phyloP scores from a whole-genome alignment of 2,797 vertebrate genomes.

The Liasis olivaceus region DNA sequence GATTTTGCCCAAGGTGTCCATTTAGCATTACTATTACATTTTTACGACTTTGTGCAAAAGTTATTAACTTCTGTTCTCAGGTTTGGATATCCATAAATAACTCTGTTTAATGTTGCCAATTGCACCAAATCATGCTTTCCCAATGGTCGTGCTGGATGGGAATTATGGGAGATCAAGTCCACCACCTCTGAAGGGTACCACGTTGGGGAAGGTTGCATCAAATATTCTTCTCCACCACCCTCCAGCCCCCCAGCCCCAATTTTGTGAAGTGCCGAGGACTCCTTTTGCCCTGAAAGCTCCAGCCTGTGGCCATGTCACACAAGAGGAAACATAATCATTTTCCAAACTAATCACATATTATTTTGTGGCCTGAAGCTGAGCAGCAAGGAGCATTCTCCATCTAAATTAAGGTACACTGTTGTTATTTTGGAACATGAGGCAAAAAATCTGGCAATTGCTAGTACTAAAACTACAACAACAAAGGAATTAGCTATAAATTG shows the following conservation, averaged over 20 bases:
- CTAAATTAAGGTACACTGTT: neutral
- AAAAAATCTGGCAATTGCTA: neutral
- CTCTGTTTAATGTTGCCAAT: constrained; percentile 53
- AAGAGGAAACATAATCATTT: too few relatives aligned
- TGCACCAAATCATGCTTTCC: constrained; percentile 34
- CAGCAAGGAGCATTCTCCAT: neutral
- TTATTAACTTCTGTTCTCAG: constrained; percentile 54
- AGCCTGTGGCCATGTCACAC: neutral
- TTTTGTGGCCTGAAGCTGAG: neutral
- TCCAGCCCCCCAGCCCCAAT: neutral
- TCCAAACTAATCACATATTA: neutral
- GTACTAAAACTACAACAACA: too few relatives aligned
- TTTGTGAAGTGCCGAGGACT: neutral
- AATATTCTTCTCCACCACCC: neutral
- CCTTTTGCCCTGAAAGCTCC: neutral
- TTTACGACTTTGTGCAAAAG: constrained; percentile 57
- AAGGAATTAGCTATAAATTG: too few relatives aligned
- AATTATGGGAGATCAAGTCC: neutral
- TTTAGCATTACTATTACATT: constrained; percentile 37
- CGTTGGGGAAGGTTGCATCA: neutral
- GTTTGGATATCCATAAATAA: constrained; percentile 53
- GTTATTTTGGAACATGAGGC: neutral
- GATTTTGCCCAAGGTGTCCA: constrained; percentile 27
- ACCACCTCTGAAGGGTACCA: neutral
- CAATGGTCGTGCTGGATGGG: neutral